phyloP scores from a whole-genome alignment of 2,888 invertebrate species.

The Noctua fimbriata region DNA sequence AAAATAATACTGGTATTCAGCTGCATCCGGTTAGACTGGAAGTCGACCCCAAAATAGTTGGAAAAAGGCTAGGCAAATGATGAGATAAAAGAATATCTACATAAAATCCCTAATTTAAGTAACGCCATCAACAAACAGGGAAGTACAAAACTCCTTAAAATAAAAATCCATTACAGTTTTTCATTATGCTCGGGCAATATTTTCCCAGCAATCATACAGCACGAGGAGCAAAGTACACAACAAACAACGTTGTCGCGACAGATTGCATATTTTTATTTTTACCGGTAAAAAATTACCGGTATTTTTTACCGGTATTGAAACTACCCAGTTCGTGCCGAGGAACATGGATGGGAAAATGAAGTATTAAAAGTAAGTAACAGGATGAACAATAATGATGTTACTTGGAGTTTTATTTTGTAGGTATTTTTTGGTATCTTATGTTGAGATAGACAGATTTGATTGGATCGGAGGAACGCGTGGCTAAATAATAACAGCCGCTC shows the following conservation, averaged over 20 bases:
- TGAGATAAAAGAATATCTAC: background rate
- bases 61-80: no score
- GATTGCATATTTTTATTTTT: slow-evolving; percentile 52
- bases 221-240: slow-evolving; percentile 38
- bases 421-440: no score
- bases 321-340: slow-evolving; percentile 53
- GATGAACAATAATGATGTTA: slow-evolving; percentile 23
- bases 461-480: no score
- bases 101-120: background rate
- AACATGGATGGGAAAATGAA: slow-evolving; percentile 53
- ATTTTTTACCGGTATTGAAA: slow-evolving; percentile 54
- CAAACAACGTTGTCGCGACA: slow-evolving; percentile 59
- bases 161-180: slow-evolving; percentile 51
- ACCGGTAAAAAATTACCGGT: slow-evolving; percentile 26
- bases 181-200: slow-evolving; percentile 60
- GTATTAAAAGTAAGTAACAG: slow-evolving; percentile 33
- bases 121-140: background rate
- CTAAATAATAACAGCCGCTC: no score
- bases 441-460: no score
- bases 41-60: no score
- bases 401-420: background rate
- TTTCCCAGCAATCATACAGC: slow-evolving; percentile 56
- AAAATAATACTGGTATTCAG: no score
- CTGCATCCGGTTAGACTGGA: no score
- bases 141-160: slow-evolving; percentile 4